A percentile compares a stretch with the other conserved stretches of the same genome.
These are phyloP conservation scores for Trichacis sp. DNA, from an alignment of 2,888 invertebrate species.

Conservation along the genomic window DNA sequence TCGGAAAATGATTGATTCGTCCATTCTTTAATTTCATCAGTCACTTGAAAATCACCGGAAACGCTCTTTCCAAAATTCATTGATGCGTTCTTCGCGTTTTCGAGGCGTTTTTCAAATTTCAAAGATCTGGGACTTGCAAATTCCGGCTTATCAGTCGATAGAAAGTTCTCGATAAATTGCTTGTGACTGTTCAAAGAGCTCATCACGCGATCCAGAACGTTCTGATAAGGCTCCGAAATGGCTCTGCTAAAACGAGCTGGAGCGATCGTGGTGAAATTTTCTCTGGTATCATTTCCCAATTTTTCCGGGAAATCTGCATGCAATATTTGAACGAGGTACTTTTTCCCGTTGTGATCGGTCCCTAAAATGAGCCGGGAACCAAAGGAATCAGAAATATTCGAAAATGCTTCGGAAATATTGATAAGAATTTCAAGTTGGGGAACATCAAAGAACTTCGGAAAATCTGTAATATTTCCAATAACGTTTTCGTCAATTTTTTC, in stretches of 20 bases:
- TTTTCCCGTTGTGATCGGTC: slow-evolving; percentile 53
- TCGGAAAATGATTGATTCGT: background rate
- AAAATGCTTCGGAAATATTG: slow-evolving; percentile 2
- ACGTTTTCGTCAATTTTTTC: background rate
- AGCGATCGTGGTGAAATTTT: background rate
- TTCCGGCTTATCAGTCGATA: slow-evolving; percentile 19
- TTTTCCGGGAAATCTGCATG: slow-evolving; percentile 34
- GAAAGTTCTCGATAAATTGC: slow-evolving; percentile 50
- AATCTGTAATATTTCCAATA: background rate
- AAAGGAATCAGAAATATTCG: slow-evolving; percentile 6
- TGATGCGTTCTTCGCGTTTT: too few species aligned
- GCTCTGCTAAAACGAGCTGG: slow-evolving; percentile 21
- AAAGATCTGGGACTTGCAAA: background rate
- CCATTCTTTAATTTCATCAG: background rate
- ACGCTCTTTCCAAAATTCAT: background rate
- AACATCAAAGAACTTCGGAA: background rate
- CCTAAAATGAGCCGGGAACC: slow-evolving; percentile 53
- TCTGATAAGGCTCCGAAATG: slow-evolving; percentile 34
- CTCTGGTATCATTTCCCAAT: background rate
- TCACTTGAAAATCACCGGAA: too few species aligned
- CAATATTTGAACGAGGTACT: slow-evolving; percentile 55
- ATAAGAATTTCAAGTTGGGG: background rate
- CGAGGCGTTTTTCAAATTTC: background rate
- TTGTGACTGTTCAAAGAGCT: slow-evolving; percentile 50
- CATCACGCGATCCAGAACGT: slow-evolving; percentile 43